Evolutionary conservation across 2,797 vertebrate genomes (phyloP).

Genomic region (Ataeniobius toweri): DNA sequence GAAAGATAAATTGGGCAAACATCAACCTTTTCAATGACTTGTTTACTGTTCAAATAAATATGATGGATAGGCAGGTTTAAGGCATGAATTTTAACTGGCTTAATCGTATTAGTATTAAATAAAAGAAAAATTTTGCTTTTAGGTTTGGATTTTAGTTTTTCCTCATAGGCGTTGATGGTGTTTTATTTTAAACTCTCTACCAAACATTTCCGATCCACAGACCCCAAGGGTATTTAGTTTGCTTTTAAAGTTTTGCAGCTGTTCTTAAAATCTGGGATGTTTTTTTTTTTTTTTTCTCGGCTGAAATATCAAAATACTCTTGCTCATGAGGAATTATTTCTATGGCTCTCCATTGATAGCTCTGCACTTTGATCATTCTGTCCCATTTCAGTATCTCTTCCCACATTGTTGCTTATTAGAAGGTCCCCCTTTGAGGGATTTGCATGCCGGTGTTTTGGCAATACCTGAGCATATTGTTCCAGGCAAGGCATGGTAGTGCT

Average conservation of each 20-base stretch:
- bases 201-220: neutral
- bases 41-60: neutral
- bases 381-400: constrained; percentile 1
- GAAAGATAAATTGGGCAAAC: neutral
- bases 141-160: neutral
- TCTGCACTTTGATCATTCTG: neutral
- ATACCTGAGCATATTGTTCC: constrained; percentile 10
- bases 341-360: neutral
- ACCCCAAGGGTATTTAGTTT: constrained; percentile 1
- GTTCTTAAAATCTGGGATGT: neutral
- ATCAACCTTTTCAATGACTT: neutral
- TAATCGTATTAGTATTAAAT: neutral
- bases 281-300: neutral
- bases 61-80: neutral
- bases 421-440: neutral
- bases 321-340: neutral
- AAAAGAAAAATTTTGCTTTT: neutral
- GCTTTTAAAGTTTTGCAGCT: neutral
- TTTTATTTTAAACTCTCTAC: neutral
- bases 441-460: constrained; percentile 1
- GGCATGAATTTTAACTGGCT: neutral
- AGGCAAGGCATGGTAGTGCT: neutral
- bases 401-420: constrained; percentile 3
- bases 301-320: neutral
- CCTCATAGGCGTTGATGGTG: neutral